These are phyloP conservation scores for Hypotaenidia philippensis DNA, from an alignment of 2,797 vertebrate genomes.

Conservation along the genomic window DNA sequence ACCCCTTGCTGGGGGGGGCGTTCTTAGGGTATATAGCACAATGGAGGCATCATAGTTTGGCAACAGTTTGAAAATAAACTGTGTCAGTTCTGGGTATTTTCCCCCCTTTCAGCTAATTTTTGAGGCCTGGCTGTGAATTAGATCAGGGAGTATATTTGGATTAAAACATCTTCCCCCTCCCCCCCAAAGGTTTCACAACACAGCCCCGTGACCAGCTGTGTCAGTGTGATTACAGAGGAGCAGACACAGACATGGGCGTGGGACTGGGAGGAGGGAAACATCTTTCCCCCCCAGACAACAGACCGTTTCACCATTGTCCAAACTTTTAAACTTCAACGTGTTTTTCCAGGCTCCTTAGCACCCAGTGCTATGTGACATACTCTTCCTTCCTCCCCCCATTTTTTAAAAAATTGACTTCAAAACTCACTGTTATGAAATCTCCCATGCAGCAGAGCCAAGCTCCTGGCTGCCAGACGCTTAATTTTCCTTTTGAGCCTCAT, in stretches of 20 bases:
- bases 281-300: background rate
- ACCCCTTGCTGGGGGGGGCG: accelerated
- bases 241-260: accelerated
- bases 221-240: background rate
- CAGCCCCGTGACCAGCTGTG: background rate
- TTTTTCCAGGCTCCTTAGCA: background rate
- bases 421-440: constrained; percentile 1
- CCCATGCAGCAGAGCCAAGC: background rate
- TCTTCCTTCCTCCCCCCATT: background rate
- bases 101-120: background rate
- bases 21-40: background rate
- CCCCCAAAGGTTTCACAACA: background rate
- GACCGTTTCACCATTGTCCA: background rate
- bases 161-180: background rate
- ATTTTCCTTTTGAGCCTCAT: background rate
- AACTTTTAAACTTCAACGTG: background rate
- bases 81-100: background rate
- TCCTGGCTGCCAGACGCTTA: background rate
- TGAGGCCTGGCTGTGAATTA: background rate
- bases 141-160: background rate
- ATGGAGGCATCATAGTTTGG: accelerated
- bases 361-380: background rate
- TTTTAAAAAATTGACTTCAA: background rate
- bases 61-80: background rate
- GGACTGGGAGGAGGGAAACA: background rate